A percentile compares a stretch with the other conserved stretches of the same genome.
Conservation (phyloP, 2,888 invertebrate genomes). For the Camponotus fellah region DNA sequence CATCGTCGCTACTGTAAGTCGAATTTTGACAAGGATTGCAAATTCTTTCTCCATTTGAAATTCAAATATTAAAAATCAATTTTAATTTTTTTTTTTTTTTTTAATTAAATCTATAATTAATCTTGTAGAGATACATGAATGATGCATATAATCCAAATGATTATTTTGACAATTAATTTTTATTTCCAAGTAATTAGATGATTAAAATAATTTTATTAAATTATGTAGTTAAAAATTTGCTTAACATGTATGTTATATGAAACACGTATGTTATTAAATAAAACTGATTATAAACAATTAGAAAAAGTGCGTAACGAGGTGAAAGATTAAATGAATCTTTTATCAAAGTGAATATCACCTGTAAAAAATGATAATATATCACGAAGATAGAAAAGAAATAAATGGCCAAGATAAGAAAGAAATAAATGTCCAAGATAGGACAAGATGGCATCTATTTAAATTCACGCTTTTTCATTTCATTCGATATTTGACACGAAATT, state of each 20-base stretch:
- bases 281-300: background rate
- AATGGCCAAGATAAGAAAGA: background rate
- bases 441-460: constrained; percentile 13
- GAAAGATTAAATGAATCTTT: background rate
- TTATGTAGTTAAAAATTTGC: background rate
- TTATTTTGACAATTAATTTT: constrained; percentile 14
- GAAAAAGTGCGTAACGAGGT: background rate
- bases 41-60: background rate
- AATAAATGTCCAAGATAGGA: background rate
- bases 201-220: background rate
- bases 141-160: background rate
- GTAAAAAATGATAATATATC: background rate
- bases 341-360: background rate
- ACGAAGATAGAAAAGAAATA: background rate
- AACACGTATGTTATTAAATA: background rate
- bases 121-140: background rate
- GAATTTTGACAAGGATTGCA: constrained; percentile 34
- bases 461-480: constrained; percentile 15
- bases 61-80: background rate
- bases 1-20: constrained; percentile 35
- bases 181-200: background rate
- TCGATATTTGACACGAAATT: constrained; percentile 24
- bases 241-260: too few relatives aligned
- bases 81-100: too few relatives aligned
- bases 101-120: background rate